phyloP scores from a whole-genome alignment of 2,113 vertebrate genomes.

The Hypanus sabinus region DNA sequence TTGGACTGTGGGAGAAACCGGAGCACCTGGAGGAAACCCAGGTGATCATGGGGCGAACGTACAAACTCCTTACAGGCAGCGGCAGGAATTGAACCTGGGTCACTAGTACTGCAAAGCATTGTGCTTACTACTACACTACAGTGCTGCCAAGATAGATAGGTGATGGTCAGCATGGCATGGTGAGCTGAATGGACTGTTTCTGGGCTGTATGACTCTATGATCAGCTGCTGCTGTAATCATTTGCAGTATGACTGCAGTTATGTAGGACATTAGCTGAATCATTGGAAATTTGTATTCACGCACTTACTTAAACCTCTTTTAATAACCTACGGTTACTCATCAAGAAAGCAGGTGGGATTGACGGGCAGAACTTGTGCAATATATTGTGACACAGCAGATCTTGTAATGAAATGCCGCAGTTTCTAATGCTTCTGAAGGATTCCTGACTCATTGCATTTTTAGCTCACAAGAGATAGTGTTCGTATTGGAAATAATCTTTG shows the following conservation, averaged over 20 bases:
- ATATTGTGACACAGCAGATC: not conserved
- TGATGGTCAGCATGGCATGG: too few species aligned
- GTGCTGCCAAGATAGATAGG: too few species aligned
- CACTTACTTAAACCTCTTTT: slow-evolving; percentile 10
- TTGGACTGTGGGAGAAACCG: too few species aligned
- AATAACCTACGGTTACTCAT: not conserved
- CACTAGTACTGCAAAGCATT: too few species aligned
- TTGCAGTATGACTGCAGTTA: not conserved
- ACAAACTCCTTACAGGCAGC: too few species aligned
- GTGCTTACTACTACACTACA: too few species aligned
- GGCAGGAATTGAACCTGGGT: too few species aligned
- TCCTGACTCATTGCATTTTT: not conserved
- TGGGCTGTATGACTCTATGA: too few species aligned
- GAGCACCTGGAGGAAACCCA: too few species aligned
- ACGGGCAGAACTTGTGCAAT: not conserved
- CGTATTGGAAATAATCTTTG: not conserved
- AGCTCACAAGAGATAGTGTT: not conserved
- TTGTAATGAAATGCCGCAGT: not conserved
- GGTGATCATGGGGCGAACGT: too few species aligned
- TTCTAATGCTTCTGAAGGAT: not conserved
- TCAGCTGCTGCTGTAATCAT: not conserved
- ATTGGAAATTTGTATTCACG: not conserved
- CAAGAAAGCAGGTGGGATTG: not conserved
- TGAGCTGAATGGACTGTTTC: too few species aligned
- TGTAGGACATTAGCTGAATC: not conserved